A percentile compares a stretch with the other conserved stretches of the same genome.
Evolutionary conservation across 2,113 vertebrate species (phyloP).

Genomic region (Halcyon malimbica): DNA sequence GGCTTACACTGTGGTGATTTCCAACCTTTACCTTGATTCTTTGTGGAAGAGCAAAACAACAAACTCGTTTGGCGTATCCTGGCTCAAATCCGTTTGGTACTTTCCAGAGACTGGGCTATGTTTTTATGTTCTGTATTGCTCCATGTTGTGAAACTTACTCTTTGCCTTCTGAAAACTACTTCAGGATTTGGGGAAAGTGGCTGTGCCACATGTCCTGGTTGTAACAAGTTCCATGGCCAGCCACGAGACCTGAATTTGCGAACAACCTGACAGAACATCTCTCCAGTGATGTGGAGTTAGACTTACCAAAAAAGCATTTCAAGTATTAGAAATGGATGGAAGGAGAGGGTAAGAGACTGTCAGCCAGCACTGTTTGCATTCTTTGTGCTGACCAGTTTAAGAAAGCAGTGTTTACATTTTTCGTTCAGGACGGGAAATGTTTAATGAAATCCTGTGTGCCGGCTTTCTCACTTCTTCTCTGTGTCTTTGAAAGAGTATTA

Average conservation of each 20-base stretch:
- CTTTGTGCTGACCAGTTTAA: neutral
- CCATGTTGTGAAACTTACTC: neutral
- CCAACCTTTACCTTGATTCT: neutral
- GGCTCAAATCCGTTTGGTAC: neutral
- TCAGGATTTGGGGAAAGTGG: neutral
- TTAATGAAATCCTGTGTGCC: neutral
- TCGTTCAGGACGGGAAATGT: neutral
- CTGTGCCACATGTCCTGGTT: neutral
- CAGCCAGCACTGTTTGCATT: neutral
- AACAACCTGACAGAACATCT: neutral
- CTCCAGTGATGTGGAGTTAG: neutral
- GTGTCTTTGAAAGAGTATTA: conserved; percentile 1
- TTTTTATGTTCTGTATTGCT: neutral
- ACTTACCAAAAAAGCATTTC: neutral
- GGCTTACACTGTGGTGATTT: neutral
- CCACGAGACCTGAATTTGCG: neutral
- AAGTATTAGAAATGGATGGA: neutral
- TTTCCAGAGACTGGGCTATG: neutral
- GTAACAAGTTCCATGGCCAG: neutral
- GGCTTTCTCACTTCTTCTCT: neutral
- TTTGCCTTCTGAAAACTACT: neutral
- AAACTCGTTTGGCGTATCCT: neutral
- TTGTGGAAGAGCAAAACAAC: neutral
- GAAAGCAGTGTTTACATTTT: neutral
- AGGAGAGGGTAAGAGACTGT: neutral